A percentile compares a stretch with the other conserved stretches of the same genome.
phyloP scores from a whole-genome alignment of 2,797 vertebrate species.

The Leuciscus waleckii region DNA sequence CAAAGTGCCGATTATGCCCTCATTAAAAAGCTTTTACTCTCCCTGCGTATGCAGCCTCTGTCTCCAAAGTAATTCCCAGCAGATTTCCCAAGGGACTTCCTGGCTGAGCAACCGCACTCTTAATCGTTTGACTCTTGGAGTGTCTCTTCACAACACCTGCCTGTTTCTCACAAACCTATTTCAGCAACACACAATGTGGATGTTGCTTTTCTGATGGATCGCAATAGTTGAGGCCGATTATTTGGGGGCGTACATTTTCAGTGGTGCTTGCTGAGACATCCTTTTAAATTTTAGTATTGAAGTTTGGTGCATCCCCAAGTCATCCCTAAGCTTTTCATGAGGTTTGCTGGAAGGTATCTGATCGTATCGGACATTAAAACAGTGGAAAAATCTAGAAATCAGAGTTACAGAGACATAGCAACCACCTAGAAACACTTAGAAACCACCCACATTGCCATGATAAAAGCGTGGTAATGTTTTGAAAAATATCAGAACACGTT shows the following conservation, averaged over 20 bases:
- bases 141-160: slow-evolving; percentile 76
- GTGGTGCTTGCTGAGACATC: background rate
- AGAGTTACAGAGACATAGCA: background rate
- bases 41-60: slow-evolving; percentile 70
- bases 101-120: slow-evolving; percentile 74
- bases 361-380: background rate
- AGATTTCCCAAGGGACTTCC: slow-evolving; percentile 77
- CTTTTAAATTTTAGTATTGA: background rate
- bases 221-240: slow-evolving; percentile 42
- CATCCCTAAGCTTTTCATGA: background rate
- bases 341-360: background rate
- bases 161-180: slow-evolving; percentile 66
- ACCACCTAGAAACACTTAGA: background rate
- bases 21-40: slow-evolving; percentile 73
- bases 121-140: slow-evolving; percentile 77
- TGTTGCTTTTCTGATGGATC: slow-evolving; percentile 36
- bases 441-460: background rate
- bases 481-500: background rate
- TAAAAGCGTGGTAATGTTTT: background rate
- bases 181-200: slow-evolving; percentile 51
- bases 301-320: background rate
- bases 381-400: background rate
- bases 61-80: slow-evolving; percentile 79
- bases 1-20: slow-evolving; percentile 71
- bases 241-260: slow-evolving; percentile 58